Conservation (phyloP, 2,113 vertebrate genomes). For the Phaethornis superciliosus region DNA sequence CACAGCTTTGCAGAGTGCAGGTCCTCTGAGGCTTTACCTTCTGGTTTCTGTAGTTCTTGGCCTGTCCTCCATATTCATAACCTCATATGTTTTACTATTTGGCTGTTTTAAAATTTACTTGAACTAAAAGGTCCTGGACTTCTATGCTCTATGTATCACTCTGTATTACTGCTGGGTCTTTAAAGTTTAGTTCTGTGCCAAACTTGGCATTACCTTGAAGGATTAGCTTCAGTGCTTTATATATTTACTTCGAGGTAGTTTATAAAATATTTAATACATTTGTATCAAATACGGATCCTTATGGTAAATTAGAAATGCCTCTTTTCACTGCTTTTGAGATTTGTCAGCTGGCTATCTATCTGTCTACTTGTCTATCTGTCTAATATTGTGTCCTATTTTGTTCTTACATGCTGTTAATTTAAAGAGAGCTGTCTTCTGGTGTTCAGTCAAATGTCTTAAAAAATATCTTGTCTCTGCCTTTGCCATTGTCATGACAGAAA, state of each 20-base stretch:
- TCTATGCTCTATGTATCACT: neutral
- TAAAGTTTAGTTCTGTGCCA: neutral
- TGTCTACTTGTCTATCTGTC: neutral
- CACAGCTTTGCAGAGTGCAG: neutral
- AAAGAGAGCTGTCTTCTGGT: neutral
- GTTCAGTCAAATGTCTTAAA: neutral
- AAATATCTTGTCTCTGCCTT: neutral
- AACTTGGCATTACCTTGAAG: neutral
- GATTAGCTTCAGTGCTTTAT: neutral
- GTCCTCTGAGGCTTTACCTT: neutral
- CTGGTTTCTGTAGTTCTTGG: neutral
- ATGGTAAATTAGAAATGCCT: neutral
- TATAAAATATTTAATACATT: neutral
- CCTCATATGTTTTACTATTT: neutral
- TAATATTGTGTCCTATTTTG: neutral
- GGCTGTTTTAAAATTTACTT: neutral
- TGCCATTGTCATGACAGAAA: conserved; percentile 4
- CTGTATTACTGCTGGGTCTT: neutral
- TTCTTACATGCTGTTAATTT: neutral
- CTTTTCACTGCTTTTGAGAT: neutral
- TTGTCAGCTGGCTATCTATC: neutral
- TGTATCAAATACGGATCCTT: neutral
- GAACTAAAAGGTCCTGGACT: neutral
- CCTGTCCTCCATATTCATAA: neutral
- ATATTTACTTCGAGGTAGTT: neutral